Evolutionary conservation across 2,113 vertebrate genomes (phyloP).

Genomic region (Aspidoscelis tigris): DNA sequence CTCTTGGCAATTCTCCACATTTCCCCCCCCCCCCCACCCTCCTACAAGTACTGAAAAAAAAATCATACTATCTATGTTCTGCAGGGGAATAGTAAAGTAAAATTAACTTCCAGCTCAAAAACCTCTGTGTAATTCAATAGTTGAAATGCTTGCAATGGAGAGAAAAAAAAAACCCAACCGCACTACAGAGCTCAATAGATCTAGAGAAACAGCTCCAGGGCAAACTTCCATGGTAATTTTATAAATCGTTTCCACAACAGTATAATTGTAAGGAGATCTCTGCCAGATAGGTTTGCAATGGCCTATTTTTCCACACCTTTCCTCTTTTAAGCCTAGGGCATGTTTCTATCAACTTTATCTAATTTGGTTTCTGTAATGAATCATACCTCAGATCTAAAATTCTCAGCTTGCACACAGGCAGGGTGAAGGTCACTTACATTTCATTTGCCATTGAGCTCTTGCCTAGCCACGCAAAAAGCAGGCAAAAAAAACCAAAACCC

Average conservation of each 20-base stretch:
- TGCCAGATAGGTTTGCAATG: background rate
- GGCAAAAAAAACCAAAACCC: too few relatives aligned
- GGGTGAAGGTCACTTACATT: background rate
- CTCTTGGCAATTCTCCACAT: background rate
- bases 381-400: constrained; percentile 28
- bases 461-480: background rate
- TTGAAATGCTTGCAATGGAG: background rate
- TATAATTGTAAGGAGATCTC: background rate
- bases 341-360: background rate
- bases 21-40: too few relatives aligned
- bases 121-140: constrained; percentile 10
- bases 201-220: constrained; percentile 17
- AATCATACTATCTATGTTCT: background rate
- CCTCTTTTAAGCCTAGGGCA: background rate
- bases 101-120: constrained; percentile 11
- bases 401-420: background rate
- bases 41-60: too few relatives aligned
- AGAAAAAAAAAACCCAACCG: background rate
- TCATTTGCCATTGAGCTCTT: background rate
- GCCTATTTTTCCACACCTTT: background rate
- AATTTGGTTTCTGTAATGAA: constrained; percentile 3
- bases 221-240: constrained; percentile 20
- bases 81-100: accelerated
- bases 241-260: constrained; percentile 12
- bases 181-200: background rate